Evolutionary conservation across 2,113 vertebrate species (phyloP).

Genomic region (Actenoides lindsayi): DNA sequence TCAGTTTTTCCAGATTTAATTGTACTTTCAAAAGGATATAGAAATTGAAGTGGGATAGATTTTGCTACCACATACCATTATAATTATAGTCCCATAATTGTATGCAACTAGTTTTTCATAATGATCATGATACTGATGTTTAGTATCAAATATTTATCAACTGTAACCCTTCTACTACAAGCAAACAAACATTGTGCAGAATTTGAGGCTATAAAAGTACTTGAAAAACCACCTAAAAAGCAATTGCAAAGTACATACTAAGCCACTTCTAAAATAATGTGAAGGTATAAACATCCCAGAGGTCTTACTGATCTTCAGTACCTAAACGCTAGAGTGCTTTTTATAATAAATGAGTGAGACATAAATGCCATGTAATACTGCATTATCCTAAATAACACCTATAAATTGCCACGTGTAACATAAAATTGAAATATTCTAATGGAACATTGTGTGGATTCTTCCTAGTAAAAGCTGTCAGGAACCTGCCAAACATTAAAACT

Average conservation of each 20-base stretch:
- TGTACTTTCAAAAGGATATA: background rate
- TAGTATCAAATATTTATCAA: background rate
- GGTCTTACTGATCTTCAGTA: constrained; percentile 60
- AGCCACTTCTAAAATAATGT: constrained; percentile 53
- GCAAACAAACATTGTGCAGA: background rate
- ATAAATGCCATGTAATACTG: constrained; percentile 60
- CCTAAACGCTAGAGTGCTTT: constrained; percentile 62
- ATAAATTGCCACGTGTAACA: constrained; percentile 60
- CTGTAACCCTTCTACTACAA: background rate
- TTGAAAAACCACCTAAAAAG: constrained; percentile 53
- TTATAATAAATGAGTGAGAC: constrained; percentile 73
- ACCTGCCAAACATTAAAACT: constrained; percentile 46
- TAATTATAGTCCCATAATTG: background rate
- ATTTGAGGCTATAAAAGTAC: constrained; percentile 39
- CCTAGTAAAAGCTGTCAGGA: constrained; percentile 47
- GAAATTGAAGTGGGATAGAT: background rate
- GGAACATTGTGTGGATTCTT: constrained; percentile 64
- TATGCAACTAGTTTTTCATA: background rate
- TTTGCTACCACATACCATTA: background rate
- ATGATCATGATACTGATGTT: background rate
- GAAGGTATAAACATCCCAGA: constrained; percentile 47
- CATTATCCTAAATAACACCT: constrained; percentile 73
- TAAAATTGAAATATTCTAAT: constrained; percentile 79
- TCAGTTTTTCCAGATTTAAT: background rate
- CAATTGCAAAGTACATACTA: constrained; percentile 34